Evolutionary conservation across 2,113 vertebrate species (phyloP), one percentile per base, ranked within the genome.

Genomic region (Pundamilia nyererei): DNA sequence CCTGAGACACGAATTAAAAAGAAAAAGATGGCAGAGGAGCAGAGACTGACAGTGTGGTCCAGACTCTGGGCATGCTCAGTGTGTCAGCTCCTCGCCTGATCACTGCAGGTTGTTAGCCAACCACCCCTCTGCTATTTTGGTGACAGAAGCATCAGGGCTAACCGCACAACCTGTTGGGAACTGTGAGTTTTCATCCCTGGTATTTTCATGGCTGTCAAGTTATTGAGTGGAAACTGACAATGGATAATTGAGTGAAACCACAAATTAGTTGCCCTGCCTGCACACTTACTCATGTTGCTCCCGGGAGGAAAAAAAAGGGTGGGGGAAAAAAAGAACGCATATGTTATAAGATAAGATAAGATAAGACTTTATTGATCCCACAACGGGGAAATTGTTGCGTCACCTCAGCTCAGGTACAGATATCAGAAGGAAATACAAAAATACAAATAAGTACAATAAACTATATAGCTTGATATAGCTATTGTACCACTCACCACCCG

Each of bases 161-260:
- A 93, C 91, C 80, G 4, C 92, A 92, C 17, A 4, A 79, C 86
- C 92, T 87, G 88, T 21, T 89, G 93, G 89, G 92, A 94, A 75
- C 91, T 88, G 88, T 62, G 86, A 89, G 81, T 89, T 85, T 42
- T 77, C 26, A 9, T 86, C 83, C 79, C 83, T 83, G 72, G 70
- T 65, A 42, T 84, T 93, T 84, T 85, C 80, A 91, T 53, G 38
- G 75, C 89, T 91, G 55, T 79, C 84, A 86, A 85, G 82, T 87
- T 83, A 62, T 89, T 86, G 86, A 91, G 84, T 72, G 81, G 83
- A 92, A 92, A 90, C 83, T 87, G 70, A 80, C 21, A 68, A 89
- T 89, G 49, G 90, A 93, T 93, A 92, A 92, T 92, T 87, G 90
- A 90, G 86, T 86, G 85, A 91, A 92, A 91, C 89, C 90, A 42